Percentiles rank a stretch among this genome's conserved stretches.
These are phyloP conservation scores for Zaprionus davidi DNA, from an alignment of 1,140 invertebrate species.

Conservation along the genomic window DNA sequence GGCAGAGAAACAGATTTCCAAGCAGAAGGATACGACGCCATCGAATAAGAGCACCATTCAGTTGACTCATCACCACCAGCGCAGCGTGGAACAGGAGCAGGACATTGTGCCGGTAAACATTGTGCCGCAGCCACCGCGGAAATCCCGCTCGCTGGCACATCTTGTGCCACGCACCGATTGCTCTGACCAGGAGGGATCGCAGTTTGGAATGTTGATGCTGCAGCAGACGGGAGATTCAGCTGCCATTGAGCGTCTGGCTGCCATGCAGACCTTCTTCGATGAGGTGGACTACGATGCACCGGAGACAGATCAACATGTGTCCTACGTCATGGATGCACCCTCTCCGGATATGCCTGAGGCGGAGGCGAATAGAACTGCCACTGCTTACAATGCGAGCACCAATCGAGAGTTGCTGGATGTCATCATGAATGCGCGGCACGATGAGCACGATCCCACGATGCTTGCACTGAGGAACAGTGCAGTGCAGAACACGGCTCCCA, in stretches of 20 bases:
- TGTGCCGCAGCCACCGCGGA: conserved; percentile 87
- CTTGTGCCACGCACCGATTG: conserved; percentile 82
- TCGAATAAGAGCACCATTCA: conserved; percentile 75
- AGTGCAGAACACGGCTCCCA: conserved; percentile 31
- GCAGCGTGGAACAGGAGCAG: conserved; percentile 79
- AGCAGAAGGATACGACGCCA: conserved; percentile 59
- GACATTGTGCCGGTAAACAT: conserved; percentile 88
- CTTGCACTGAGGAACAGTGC: conserved; percentile 80
- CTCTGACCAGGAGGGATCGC: conserved; percentile 79
- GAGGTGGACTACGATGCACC: conserved; percentile 85
- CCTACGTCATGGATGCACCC: conserved; percentile 60
- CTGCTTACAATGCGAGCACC: conserved; percentile 84
- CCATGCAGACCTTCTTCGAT: conserved; percentile 78
- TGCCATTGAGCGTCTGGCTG: conserved; percentile 63
- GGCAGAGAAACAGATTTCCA: conserved; percentile 88
- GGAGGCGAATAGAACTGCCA: conserved; percentile 83
- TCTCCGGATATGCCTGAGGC: conserved; percentile 84
- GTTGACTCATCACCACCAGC: conserved; percentile 24
- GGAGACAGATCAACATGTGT: conserved; percentile 85
- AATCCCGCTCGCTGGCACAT: conserved; percentile 86
- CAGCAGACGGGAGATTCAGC: conserved; percentile 61
- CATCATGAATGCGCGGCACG: conserved; percentile 85
- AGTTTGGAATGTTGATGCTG: conserved; percentile 73
- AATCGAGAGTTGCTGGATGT: conserved; percentile 86
- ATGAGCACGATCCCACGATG: conserved; percentile 83